Evolutionary conservation across 2,888 invertebrate species (phyloP).

Genomic region (Diloba caeruleocephala): DNA sequence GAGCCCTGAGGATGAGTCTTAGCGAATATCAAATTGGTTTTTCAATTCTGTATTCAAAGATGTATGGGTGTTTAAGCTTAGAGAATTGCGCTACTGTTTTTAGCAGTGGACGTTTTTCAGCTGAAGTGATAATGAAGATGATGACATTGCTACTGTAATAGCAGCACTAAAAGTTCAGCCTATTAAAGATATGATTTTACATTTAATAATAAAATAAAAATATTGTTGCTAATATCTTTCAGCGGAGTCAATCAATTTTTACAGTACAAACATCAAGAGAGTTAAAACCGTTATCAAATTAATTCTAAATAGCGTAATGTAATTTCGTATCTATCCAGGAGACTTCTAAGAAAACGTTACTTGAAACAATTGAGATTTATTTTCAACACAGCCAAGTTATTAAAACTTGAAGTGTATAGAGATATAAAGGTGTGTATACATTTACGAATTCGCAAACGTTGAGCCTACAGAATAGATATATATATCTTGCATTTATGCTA

Average conservation of each 20-base stretch:
- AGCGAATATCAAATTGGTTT: no score
- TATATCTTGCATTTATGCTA: no score
- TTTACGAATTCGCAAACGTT: neutral
- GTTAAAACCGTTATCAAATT: slow-evolving; percentile 35
- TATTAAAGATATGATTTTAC: no score
- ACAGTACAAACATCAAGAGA: slow-evolving; percentile 24
- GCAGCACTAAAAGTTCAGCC: no score
- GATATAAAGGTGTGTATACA: slow-evolving; percentile 10
- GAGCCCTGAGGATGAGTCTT: no score
- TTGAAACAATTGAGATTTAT: slow-evolving; percentile 48
- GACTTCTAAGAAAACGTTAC: slow-evolving; percentile 31
- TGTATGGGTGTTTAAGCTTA: no score
- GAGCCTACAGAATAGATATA: neutral
- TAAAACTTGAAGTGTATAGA: slow-evolving; percentile 50
- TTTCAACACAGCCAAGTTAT: slow-evolving; percentile 48
- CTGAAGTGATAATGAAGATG: no score
- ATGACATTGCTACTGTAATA: no score
- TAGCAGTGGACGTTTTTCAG: no score
- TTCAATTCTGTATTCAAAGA: no score
- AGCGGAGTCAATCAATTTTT: slow-evolving; percentile 23
- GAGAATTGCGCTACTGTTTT: no score
- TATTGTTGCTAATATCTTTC: slow-evolving; percentile 27
- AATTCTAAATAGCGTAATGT: slow-evolving; percentile 35
- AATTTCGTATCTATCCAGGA: slow-evolving; percentile 36
- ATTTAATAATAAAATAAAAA: slow-evolving; percentile 17